Percentiles rank a stretch among this genome's conserved stretches.
These are phyloP conservation scores for Ceyx erithaca DNA, from an alignment of 2,797 vertebrate genomes.

Conservation along the genomic window DNA sequence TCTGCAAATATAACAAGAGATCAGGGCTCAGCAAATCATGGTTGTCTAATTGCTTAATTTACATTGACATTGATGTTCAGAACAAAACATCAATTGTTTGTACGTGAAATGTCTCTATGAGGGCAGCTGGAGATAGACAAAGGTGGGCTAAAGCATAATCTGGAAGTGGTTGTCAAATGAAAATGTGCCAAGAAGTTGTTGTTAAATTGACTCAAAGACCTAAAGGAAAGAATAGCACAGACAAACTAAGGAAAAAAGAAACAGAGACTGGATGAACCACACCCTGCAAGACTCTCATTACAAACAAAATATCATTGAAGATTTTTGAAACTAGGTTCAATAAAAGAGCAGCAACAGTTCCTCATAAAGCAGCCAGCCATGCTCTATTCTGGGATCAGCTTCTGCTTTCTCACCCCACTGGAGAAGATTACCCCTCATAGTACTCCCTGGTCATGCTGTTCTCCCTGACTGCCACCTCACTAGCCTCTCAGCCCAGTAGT, in stretches of 20 bases:
- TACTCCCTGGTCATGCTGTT: too few relatives aligned
- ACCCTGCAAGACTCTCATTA: neutral
- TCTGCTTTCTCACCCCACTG: neutral
- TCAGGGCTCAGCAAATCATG: neutral
- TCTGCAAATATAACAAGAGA: neutral
- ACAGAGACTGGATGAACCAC: neutral
- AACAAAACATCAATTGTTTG: neutral
- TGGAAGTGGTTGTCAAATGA: neutral
- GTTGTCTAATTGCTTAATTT: neutral
- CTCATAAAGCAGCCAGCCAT: neutral
- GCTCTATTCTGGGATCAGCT: neutral
- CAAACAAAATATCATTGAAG: neutral
- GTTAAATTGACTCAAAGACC: neutral
- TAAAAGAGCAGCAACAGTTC: neutral
- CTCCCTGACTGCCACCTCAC: neutral
- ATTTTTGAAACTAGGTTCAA: neutral
- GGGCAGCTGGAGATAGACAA: neutral
- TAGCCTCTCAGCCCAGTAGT: neutral
- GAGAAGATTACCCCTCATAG: neutral
- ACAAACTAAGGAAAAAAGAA: neutral
- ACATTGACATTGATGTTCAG: neutral
- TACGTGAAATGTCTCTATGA: neutral
- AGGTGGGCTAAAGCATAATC: neutral
- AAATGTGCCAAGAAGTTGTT: neutral
- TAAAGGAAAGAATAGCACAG: conserved; percentile 1